Base-by-base conservation (phyloP, 2,888 invertebrate genomes). In the Prosapia bicincta region DNA sequence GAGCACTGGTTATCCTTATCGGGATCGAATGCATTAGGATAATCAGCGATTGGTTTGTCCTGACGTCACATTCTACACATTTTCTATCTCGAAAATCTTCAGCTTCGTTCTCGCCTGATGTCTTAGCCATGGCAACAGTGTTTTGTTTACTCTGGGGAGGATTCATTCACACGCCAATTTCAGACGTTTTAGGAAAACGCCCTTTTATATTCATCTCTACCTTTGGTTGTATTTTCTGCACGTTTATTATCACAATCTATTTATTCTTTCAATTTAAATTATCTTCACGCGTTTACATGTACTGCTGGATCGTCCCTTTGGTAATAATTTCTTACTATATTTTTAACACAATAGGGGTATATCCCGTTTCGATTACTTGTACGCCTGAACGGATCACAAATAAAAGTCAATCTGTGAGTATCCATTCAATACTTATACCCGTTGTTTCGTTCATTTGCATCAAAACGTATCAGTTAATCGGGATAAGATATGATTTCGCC, bases 11-110 rank as follows among this genome's bases (percentile, higher is more conserved):
- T 23, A 20, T 76, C 13, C 25, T 76, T 0, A 74, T 76, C 23
- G 66, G 76, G 23, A 74, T 74, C 3, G 69, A 23, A 6, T 25
- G 74, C 0, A 30, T 76, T 5, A 75, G 74, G 20, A 66, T 76
- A 28, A 20, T 78, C 9, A 72, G 68, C 13, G 78, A 76, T 7
- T 38, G 67, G 26, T 24, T 74, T 1, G 30, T 72, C 0, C 69
- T 78, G n/a, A 54, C 76, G 0, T 28, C 66, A 23, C 76, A 78
- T 38, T 76, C 78, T 13, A 66, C 76, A 15, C 65, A 78, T 54
- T 20, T 54, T 20, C 13, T 54, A 3, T 54, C 54, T 54, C 10
- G 20, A 54, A 54, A 10, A 2, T 9, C 38, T 38, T 5, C 20
- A 10, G 3, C 54, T 54, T 54, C 2, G 5, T 13, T 20, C 20